Percentiles rank a stretch among this genome's conserved stretches.
These are phyloP conservation scores for Scaptomyza pallida DNA, from an alignment of 1,140 invertebrate genomes.

Conservation along the genomic window DNA sequence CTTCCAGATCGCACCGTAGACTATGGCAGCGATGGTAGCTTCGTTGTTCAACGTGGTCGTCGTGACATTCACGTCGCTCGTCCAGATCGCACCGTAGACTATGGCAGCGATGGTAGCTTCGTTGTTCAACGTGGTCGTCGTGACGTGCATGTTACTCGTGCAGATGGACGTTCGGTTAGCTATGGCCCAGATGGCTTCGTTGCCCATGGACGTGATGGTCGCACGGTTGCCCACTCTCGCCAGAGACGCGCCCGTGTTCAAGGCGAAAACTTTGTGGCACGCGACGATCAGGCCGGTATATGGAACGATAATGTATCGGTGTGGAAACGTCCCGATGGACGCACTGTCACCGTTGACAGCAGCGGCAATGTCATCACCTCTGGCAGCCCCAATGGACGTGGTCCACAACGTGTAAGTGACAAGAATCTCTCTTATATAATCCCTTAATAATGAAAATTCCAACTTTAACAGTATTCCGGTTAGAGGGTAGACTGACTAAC, in stretches of 20 bases:
- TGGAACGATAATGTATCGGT: slow-evolving; percentile 49
- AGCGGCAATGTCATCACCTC: slow-evolving; percentile 36
- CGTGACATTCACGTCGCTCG: slow-evolving; percentile 24
- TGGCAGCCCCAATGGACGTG: slow-evolving; percentile 41
- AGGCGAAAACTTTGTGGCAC: slow-evolving; percentile 54
- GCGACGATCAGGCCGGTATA: slow-evolving; percentile 49
- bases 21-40: slow-evolving; percentile 11
- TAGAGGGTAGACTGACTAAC: slow-evolving; percentile 4
- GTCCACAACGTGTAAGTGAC: slow-evolving; percentile 42
- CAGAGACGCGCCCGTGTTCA: slow-evolving; percentile 38
- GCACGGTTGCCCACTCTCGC: slow-evolving; percentile 18
- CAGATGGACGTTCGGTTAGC: slow-evolving; percentile 26
- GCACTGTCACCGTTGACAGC: slow-evolving; percentile 36
- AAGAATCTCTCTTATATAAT: background rate
- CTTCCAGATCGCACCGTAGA: slow-evolving; percentile 40
- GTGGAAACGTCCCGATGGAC: slow-evolving; percentile 59
- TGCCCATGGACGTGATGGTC: slow-evolving; percentile 22
- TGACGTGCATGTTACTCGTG: background rate
- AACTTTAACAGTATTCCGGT: slow-evolving; percentile 23
- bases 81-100: slow-evolving; percentile 36
- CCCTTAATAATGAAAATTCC: background rate
- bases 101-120: slow-evolving; percentile 11
- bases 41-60: slow-evolving; percentile 31
- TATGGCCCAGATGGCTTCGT: background rate
- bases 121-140: slow-evolving; percentile 41